Evolutionary conservation across 2,797 vertebrate species (phyloP), one percentile per base, ranked within the genome.

Genomic region (Harpagifer antarcticus): DNA sequence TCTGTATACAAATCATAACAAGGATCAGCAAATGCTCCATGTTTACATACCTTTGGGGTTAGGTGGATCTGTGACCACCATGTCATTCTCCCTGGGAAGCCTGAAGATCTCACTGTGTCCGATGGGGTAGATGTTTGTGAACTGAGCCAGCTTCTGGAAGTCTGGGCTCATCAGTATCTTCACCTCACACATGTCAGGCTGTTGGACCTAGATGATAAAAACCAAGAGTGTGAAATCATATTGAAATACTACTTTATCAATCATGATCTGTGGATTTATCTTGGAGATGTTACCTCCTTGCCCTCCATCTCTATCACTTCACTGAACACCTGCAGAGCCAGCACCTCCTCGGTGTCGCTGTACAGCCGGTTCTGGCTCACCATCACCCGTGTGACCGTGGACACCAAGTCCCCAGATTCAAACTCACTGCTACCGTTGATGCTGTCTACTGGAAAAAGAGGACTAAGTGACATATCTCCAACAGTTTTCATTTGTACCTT

Each of bases 281-380:
- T 7, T 42, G 16, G 11, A 56, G 20, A 72, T 5, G 12, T 87
- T 93, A 97, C 97, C 95, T 96, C 92, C 87, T 93, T 94, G 47
- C 96, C 96, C 74, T 96, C 97, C 87, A 99, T 87, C 89, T 97
- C 95, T 50, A 97, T 97, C 33, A 99, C 95, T 89, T 99, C 96
- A 82, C 98, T 97, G 89, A 96, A 93, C 72, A 98, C 94, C 84
- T 97, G 94, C 72, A 96, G 93, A 59, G 94, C 92, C 88, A 97
- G 88, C 78, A 95, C 93, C 58, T 94, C 93, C 44, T 94, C 94
- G 0, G 94, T 95, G 82, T 94, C 95, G 70, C 95, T 96, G 83
- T 96, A 95, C 77, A 97, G 88, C 19, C 95, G 94, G 89, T 95
- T 96, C 74, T 96, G 93, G 1, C 94, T 96, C 90, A 98, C 93